phyloP scores from a whole-genome alignment of 2,888 invertebrate species.

The Mycalesis mineus region DNA sequence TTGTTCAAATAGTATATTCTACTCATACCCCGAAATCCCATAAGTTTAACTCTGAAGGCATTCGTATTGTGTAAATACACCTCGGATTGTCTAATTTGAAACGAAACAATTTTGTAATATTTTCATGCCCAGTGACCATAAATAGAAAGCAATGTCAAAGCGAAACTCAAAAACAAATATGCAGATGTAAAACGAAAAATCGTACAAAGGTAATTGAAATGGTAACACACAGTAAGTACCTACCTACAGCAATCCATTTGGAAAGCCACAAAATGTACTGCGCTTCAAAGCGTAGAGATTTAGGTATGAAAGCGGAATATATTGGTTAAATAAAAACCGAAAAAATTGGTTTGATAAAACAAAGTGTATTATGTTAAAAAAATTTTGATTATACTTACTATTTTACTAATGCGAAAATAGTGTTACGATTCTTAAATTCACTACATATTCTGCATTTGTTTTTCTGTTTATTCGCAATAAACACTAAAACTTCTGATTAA shows the following conservation, averaged over 20 bases:
- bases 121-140: not conserved
- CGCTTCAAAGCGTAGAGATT: slow-evolving; percentile 2
- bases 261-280: slow-evolving; percentile 17
- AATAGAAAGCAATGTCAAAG: not conserved
- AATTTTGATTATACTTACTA: too few species aligned
- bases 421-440: too few species aligned
- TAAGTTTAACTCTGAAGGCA: too few species aligned
- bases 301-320: not conserved
- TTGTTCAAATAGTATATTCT: too few species aligned
- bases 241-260: slow-evolving; percentile 18
- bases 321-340: not conserved
- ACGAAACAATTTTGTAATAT: not conserved
- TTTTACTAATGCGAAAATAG: too few species aligned
- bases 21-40: too few species aligned
- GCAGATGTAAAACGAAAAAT: slow-evolving; percentile 7
- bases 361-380: too few species aligned
- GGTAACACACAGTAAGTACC: slow-evolving; percentile 12
- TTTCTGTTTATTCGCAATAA: too few species aligned
- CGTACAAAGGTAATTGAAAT: slow-evolving; percentile 25
- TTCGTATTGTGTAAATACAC: too few species aligned
- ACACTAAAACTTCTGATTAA: too few species aligned
- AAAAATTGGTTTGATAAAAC: not conserved
- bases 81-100: too few species aligned
- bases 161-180: not conserved
- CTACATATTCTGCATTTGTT: too few species aligned